Base-by-base conservation (phyloP, 2,888 invertebrate genomes). In the Cephus rjabovi region DNA sequence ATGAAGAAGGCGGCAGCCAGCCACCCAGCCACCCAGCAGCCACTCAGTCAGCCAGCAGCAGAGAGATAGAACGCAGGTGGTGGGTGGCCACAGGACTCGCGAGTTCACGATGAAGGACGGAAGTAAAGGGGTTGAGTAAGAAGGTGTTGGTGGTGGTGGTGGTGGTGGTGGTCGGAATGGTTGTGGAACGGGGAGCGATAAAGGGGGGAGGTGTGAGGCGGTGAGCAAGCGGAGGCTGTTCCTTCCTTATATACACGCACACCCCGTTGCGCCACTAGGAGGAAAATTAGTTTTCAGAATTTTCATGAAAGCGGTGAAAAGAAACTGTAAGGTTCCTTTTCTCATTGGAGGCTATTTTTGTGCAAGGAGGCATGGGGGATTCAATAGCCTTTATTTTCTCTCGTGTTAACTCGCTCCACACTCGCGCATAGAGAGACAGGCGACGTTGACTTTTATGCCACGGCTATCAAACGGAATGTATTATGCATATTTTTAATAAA, bases 211-310 rank as follows among this genome's bases (percentile, higher is more conserved):
- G 74, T 76, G 37, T 69, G 77, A 73, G 79, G 31, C 34, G 30
- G 33, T 34, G 71, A 33, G 56, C 75, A 40, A 75, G 78, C 83
- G 84, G 83, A 87, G 85, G 83, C 81, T 81, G 81, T 80, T 80
- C 81, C 79, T 78, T 79, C 81, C 80, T 85, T 68, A 31, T 71
- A 71, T 71, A 33, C 12, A 78, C 80, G 80, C 77, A 78, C 84
- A 80, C 82, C 81, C 83, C 84, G 81, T 69, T 81, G 80, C 84
- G 80, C 83, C 84, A 85, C 86, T 85, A 84, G 87, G 87, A 89
- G 86, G 90, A 90, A 91, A 91, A 91, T 91, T 91, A 91, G 90
- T 91, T 91, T 91, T 91, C 91, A 91, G 89, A 90, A 88, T 89
- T 90, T 90, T 90, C 89, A 90, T 91, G 90, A 91, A 91, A 91